A percentile compares a stretch with the other conserved stretches of the same genome.
These are phyloP conservation scores for Sylvilagus floridanus DNA, from an alignment of 2,797 vertebrate genomes.

Conservation along the genomic window DNA sequence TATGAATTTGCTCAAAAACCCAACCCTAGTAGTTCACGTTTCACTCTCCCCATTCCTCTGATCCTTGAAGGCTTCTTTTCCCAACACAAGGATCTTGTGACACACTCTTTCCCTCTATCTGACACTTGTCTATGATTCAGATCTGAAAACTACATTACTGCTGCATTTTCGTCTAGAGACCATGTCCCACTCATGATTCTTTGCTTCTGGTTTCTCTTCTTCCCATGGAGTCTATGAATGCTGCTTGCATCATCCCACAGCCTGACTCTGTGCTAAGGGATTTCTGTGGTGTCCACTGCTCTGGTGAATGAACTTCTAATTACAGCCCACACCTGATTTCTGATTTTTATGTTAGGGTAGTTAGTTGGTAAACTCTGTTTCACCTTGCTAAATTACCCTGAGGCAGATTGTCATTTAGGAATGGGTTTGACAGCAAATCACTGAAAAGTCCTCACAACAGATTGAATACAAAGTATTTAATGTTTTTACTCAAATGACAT, in stretches of 20 bases:
- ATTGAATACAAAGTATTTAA: neutral
- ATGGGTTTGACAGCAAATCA: neutral
- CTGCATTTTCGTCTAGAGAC: neutral
- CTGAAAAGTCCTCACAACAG: neutral
- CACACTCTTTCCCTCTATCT: neutral
- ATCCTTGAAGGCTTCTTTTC: neutral
- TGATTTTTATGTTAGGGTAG: neutral
- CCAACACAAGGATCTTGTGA: neutral
- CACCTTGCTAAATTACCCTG: neutral
- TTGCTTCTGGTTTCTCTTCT: neutral
- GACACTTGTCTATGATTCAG: neutral
- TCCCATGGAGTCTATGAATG: neutral
- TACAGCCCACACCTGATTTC: neutral
- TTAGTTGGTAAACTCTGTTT: neutral
- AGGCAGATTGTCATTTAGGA: neutral
- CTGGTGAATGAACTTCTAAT: neutral
- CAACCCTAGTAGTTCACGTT: neutral
- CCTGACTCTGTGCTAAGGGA: neutral
- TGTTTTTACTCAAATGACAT: neutral
- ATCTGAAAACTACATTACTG: neutral
- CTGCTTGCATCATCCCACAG: neutral
- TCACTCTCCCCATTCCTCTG: too few relatives aligned
- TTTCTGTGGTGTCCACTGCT: neutral
- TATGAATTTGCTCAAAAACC: neutral
- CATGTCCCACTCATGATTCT: neutral